Evolutionary conservation across 2,888 invertebrate species (phyloP).

Genomic region (Tubulanus polymorphus): DNA sequence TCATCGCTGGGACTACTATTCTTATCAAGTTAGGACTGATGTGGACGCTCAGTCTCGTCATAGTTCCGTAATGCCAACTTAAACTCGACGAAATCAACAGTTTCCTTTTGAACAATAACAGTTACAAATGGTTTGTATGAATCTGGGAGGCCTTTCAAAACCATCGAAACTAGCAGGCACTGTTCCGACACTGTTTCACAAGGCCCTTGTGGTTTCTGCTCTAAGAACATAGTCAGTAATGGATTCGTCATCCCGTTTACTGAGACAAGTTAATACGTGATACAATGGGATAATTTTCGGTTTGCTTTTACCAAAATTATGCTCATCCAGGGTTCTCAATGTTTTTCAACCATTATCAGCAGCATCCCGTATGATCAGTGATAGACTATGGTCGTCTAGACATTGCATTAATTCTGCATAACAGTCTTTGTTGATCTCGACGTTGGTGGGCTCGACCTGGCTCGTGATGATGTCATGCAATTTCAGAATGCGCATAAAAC

Average conservation of each 20-base stretch:
- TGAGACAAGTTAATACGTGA: conserved; percentile 5
- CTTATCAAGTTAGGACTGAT: no score
- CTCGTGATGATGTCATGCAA: conserved; percentile 7
- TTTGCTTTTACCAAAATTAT: conserved; percentile 7
- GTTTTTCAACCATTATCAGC: conserved; percentile 14
- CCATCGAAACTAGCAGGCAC: conserved; percentile 15
- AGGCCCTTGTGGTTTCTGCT: conserved; percentile 11
- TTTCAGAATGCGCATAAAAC: conserved; percentile 15
- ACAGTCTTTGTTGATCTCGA: no score
- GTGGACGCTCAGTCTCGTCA: not conserved
- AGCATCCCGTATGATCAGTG: conserved; percentile 16
- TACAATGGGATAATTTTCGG: conserved; percentile 8
- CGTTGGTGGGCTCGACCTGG: not conserved
- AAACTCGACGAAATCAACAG: conserved; percentile 9
- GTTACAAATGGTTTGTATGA: conserved; percentile 10
- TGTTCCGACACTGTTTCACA: conserved; percentile 5
- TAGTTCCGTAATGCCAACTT: conserved; percentile 16
- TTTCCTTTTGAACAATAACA: conserved; percentile 10
- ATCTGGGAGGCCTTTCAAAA: conserved; percentile 14
- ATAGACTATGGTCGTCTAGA: conserved; percentile 12
- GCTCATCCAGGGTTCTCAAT: conserved; percentile 10
- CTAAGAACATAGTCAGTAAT: conserved; percentile 17
- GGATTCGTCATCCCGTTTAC: conserved; percentile 1
- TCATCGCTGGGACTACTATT: no score
- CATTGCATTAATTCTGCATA: conserved; percentile 21